These are phyloP conservation scores for Saccostrea cuccullata DNA, from an alignment of 1,140 invertebrate genomes.

Conservation along the genomic window DNA sequence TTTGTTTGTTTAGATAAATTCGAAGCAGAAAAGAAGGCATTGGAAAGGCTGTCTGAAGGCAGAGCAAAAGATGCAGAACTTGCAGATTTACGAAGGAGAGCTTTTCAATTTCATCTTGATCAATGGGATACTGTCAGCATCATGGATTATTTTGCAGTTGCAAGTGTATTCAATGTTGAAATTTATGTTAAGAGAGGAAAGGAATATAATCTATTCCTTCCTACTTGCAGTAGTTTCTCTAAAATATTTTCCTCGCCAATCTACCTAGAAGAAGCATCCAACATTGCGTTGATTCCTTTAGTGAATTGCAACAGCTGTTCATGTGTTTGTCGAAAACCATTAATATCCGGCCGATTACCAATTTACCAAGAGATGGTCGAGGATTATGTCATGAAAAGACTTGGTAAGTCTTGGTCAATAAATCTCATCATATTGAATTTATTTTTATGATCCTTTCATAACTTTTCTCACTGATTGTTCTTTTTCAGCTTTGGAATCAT, in stretches of 20 bases:
- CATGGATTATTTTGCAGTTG: conserved; percentile 3
- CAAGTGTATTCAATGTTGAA: conserved; percentile 19
- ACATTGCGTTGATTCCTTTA: neutral
- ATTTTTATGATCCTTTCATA: neutral
- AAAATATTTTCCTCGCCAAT: neutral
- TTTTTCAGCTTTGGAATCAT: neutral
- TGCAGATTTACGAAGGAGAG: neutral
- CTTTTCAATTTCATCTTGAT: neutral
- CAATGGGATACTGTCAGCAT: neutral
- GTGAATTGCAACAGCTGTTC: neutral
- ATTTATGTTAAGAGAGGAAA: neutral
- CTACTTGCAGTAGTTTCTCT: neutral
- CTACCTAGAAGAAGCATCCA: neutral
- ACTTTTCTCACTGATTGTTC: neutral
- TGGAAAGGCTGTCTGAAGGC: neutral
- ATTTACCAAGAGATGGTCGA: neutral
- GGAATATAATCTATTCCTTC: neutral
- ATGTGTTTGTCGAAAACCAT: neutral
- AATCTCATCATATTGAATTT: neutral
- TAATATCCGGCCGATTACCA: neutral
- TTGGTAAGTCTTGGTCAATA: neutral
- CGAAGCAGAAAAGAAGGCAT: neutral
- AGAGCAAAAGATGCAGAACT: neutral
- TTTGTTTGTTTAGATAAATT: neutral
- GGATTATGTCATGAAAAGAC: neutral